Base-by-base conservation (phyloP, 2,113 vertebrate species). In the Anser cygnoides region DNA sequence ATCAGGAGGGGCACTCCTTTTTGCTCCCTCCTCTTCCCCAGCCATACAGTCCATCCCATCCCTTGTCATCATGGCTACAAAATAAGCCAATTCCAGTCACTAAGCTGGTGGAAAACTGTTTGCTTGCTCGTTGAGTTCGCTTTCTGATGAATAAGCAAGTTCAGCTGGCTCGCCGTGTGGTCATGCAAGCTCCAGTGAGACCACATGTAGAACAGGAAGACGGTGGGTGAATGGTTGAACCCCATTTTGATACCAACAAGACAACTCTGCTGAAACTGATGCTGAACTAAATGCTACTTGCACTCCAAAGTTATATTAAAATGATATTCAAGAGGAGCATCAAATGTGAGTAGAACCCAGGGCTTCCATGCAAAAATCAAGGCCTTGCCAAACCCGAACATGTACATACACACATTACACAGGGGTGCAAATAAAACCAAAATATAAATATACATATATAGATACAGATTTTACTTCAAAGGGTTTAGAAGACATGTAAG, bases 1-100 rank as follows among this genome's bases (percentile, higher is more conserved):
- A 95, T 78, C 84, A 89, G 52, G 87, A 92, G 14, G 4, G 33
- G 78, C 70, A 49, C 70, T 65, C 61, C 92, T 52, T 86, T 86
- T 49, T 71, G 17, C 13, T 11, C 21, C 37, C 20, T 9, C 18
- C 17, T 59, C 23, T 9, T 18, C 14, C 2, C 8, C 41, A 77
- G 68, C 52, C 70, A 63, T 14, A 15, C 21, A 46, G 57, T 81
- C 72, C 17, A 4, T 39, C 19, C 59, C 79, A 46, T 84, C 37
- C 62, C 65, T 76, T 90, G 49, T 58, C 76, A 63, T 74, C 76
- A 5, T 0, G 62, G 54, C 37, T 58, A 95, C 54, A 75, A 89
- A 92, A 78, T 68, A 84, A 82, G 61, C 5, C 61, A 54, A 82
- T 72, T 72, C 35, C 65, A 81, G 52, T 52, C 1, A 0, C n/a